Evolutionary conservation across 2,888 invertebrate species (phyloP), one percentile per base, ranked within the genome.

Genomic region (Theretra japonica): DNA sequence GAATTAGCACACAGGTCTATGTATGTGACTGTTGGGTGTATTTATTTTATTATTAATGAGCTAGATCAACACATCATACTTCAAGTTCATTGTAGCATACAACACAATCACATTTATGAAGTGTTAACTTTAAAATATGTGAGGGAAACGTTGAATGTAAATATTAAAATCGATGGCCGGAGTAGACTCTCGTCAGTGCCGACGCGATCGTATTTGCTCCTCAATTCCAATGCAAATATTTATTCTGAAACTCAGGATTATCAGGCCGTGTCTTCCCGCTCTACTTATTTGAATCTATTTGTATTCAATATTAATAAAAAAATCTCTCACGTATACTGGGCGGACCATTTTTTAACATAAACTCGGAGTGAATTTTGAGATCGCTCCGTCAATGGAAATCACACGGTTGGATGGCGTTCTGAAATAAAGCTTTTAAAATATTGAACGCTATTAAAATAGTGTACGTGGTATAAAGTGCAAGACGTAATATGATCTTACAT

Each of bases 221-320:
- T 84, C 86, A 84, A 86, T 86, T 84, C 81, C 78, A 82, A 82
- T 80, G 80, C 82, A 84, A 88, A 87, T 86, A 86, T 86, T 84
- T 83, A 80, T 79, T 75, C 77, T 76, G 83, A 80, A 82, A 77
- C 81, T 82, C 77, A 75, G 79, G 77, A 83, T 83, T 80, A 84
- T 79, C 80, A 78, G 75, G 74, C 77, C 73, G 73, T 80, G 74
- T 80, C 75, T 79, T 73, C 77, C 76, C 69, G 69, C 73, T 77
- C 73, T 73, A 79, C 71, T 72, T 77, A 80, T 83, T 82, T 82
- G 71, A 77, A 77, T 81, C 70, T 75, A 69, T 75, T 74, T 76
- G 71, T 73, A 74, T 82, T 76, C 72, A 73, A 75, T 74, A 60
- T 71, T 75, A 70, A 73, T 75, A 74, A 59, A 69, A 41, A 41